Evolutionary conservation across 2,888 invertebrate species (phyloP), one percentile per base, ranked within the genome.

Genomic region (Cenopis cana): DNA sequence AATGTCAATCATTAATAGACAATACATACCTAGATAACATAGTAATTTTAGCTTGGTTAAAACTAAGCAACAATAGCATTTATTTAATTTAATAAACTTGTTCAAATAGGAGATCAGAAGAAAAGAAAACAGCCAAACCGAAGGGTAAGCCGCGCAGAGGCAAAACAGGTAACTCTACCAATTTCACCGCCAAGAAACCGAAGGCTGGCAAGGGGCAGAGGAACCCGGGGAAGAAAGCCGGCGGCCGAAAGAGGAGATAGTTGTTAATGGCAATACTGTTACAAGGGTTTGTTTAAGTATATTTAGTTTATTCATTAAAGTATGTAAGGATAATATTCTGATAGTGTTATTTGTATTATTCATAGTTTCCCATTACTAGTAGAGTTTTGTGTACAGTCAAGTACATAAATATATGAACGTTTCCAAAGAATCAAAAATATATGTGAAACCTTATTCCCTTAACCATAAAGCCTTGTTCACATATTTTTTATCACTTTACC

Each of bases 181-280:
- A 93, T 72, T 92, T 93, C 79, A 81, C 91, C 12, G 91, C 91
- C 0, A 93, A 93, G 79, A 91, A 97, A 84, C 96, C 97, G 0
- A 96, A 96, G 82, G 95, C 94, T 60, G 96, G 96, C 12, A 95
- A 95, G 79, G 96, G 96, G 11, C 94, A 96, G 77, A 92, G 96
- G 74, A 95, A 96, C 82, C 95, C 95, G 0, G 94, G 94, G 75
- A 95, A 95, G 82, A 95, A 95, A 78, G 83, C 82, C 77, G 93
- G 94, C n/a, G 96, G 97, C 2, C 94, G 96, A 74, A 97, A 97
- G 84, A 94, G 97, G 84, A 95, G 96, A 91, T 96, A 87, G 60
- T 46, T 9, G 20, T 0, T 8, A 33, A 12, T 3, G 11, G 18
- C 2, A 56, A 11, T 17, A 46, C 46, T 46, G n/a, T 46, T 46